Evolutionary conservation across 2,113 vertebrate genomes (phyloP), one percentile per base, ranked within the genome.

Genomic region (Panthera leo): DNA sequence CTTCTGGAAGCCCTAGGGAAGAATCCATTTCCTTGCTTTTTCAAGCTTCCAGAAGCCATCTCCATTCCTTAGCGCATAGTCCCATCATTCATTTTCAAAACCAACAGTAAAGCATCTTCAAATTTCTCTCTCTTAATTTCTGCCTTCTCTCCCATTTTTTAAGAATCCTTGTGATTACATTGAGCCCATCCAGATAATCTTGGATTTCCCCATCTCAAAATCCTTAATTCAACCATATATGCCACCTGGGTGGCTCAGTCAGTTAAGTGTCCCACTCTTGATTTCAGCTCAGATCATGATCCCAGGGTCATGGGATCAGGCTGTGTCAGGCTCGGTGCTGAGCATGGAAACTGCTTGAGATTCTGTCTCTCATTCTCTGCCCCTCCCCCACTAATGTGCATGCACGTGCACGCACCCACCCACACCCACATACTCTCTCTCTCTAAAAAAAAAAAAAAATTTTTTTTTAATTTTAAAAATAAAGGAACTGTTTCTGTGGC

Each of bases 121-220:
- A 73, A 83, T 42, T 45, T 89, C 63, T 90, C 42, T 73, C 45
- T 82, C 25, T 31, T 51, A 67, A 51, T 27, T 63, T 82, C 23
- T 73, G 5, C 27, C 45, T 73, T 42, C 25, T 71, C 25, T 63
- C 63, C 39, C 55, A 10, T 42, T 34, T 89, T 89, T 89, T 75
- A 83, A 82, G 78, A 65, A 80, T 65, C 18, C 34, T 27, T 89
- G 31, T 82, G 85, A 83, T 83, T 51, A 67, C 10, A 3, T 0
- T 90, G 58, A 90, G 58, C 45, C 79, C 18, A 67, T 45, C 31
- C 21, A 67, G 45, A 76, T 31, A 78, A 90, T 67, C 21, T 36
- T 58, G 45, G 45, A 78, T n/a, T 68, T 90, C 70, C 12, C 58
- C 79, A 95, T 85, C 68, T 95, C 48, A 71, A 87, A 48, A 85